Percentiles rank a stretch among this genome's conserved stretches.
Conservation (phyloP, 2,113 vertebrate species). For the Anarrhichthys ocellatus region DNA sequence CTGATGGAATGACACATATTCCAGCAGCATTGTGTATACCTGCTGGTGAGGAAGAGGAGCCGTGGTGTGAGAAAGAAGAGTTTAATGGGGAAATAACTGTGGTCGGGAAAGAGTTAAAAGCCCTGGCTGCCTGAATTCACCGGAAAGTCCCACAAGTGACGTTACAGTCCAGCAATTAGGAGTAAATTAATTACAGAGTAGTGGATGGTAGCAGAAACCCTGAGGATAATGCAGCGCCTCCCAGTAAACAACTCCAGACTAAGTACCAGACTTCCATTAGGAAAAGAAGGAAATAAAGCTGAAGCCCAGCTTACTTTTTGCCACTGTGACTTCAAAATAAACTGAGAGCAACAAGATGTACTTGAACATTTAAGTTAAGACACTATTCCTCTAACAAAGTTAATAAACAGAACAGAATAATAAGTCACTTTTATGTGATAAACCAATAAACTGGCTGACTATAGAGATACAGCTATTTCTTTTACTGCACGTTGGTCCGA, state of each 20-base stretch:
- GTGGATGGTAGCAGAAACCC: conserved; percentile 67
- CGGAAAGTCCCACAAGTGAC: conserved; percentile 82
- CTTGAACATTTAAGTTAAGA: not conserved
- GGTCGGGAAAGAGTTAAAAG: conserved; percentile 74
- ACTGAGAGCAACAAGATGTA: not conserved
- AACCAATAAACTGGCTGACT: not conserved
- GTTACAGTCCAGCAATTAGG: conserved; percentile 80
- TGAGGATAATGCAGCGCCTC: conserved; percentile 51
- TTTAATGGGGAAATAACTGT: conserved; percentile 23
- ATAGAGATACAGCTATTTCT: not conserved
- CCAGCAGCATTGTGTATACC: not conserved
- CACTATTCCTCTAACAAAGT: not conserved
- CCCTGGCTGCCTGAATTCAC: conserved; percentile 58
- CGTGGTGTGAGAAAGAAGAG: not conserved
- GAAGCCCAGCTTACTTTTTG: not conserved
- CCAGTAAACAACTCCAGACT: conserved; percentile 71
- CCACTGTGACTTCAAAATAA: not conserved
- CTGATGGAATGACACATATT: conserved; percentile 44
- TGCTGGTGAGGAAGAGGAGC: conserved; percentile 1
- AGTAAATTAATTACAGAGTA: conserved; percentile 83
- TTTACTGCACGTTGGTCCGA: not conserved
- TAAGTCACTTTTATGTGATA: not conserved
- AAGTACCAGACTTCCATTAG: conserved; percentile 18
- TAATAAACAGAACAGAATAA: not conserved
- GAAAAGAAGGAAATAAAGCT: conserved; percentile 13